Evolutionary conservation across 2,113 vertebrate genomes (phyloP).

Genomic region (Petaurus breviceps): DNA sequence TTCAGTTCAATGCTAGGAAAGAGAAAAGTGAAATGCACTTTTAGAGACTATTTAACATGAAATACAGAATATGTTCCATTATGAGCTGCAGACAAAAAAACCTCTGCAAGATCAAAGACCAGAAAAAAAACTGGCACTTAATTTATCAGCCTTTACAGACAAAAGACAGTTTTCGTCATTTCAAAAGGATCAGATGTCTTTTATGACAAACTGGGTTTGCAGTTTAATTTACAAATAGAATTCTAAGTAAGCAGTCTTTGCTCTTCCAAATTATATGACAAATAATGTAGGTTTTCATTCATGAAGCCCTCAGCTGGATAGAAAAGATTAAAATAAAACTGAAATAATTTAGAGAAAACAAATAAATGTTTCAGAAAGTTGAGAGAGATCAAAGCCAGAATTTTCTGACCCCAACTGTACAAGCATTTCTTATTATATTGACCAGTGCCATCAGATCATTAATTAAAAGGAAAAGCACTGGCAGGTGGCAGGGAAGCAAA

Average conservation of each 20-base stretch:
- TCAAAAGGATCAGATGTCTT: constrained; percentile 93
- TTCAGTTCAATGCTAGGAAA: constrained; percentile 53
- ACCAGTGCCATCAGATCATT: constrained; percentile 95
- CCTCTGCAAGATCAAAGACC: constrained; percentile 92
- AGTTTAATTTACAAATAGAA: constrained; percentile 94
- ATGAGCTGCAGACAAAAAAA: constrained; percentile 80
- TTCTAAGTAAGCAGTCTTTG: constrained; percentile 87
- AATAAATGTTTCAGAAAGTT: constrained; percentile 92
- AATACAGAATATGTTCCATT: constrained; percentile 88
- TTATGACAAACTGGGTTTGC: constrained; percentile 92
- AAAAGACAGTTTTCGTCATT: constrained; percentile 93
- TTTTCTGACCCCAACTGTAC: constrained; percentile 92
- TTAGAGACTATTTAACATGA: constrained; percentile 87
- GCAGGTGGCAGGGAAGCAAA: constrained; percentile 96
- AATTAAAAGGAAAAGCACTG: constrained; percentile 96
- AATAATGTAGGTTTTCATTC: constrained; percentile 84
- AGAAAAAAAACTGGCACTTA: constrained; percentile 89
- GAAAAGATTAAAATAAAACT: constrained; percentile 89
- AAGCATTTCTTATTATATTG: constrained; percentile 94
- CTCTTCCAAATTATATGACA: constrained; percentile 85
- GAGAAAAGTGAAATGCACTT: constrained; percentile 72
- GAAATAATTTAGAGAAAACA: constrained; percentile 90
- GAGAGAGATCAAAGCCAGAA: constrained; percentile 89
- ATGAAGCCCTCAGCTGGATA: constrained; percentile 84
- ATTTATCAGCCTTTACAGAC: constrained; percentile 96